phyloP scores from a whole-genome alignment of 92 coral and sea anemone genomes.

The Micromussa lordhowensis region DNA sequence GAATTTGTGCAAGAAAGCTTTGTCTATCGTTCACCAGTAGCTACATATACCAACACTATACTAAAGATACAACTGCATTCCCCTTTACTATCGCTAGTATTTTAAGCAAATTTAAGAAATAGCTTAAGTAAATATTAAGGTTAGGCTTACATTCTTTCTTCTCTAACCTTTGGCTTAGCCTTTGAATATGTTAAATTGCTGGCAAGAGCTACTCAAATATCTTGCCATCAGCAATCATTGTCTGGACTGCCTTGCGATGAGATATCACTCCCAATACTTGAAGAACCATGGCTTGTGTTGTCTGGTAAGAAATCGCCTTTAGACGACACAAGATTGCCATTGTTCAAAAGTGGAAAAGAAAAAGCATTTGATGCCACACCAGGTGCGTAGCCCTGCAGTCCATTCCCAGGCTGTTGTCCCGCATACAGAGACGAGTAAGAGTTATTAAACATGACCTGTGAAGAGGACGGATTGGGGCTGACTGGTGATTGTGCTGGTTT shows the following conservation, averaged over 20 bases:
- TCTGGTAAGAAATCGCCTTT: conserved; percentile 39
- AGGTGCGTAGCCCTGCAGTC: conserved; percentile 37
- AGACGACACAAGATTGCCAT: conserved; percentile 46
- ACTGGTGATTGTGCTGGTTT: conserved; percentile 64
- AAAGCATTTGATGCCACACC: conserved; percentile 48
- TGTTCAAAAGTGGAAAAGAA: conserved; percentile 51
- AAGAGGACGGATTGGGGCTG: conserved; percentile 56
- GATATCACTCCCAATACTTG: conserved; percentile 38
- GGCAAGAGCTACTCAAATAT: not conserved
- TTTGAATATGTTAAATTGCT: conserved; percentile 1
- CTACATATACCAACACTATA: not conserved
- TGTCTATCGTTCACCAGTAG: not conserved
- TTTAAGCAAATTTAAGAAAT: not conserved
- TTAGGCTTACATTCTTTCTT: not conserved
- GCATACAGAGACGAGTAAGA: conserved; percentile 62
- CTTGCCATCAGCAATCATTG: conserved; percentile 6
- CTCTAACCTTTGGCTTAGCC: conserved; percentile 22
- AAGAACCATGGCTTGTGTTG: conserved; percentile 46
- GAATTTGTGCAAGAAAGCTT: not conserved
- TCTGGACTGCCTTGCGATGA: conserved; percentile 51
- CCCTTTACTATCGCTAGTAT: not conserved
- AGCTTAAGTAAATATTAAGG: conserved; percentile 14
- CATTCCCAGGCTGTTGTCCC: conserved; percentile 41
- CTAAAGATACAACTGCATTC: conserved; percentile 7
- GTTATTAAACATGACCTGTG: conserved; percentile 75